Evolutionary conservation across 1,140 invertebrate genomes (phyloP), one percentile per base, ranked within the genome.

Genomic region (Zaprionus vittiger): DNA sequence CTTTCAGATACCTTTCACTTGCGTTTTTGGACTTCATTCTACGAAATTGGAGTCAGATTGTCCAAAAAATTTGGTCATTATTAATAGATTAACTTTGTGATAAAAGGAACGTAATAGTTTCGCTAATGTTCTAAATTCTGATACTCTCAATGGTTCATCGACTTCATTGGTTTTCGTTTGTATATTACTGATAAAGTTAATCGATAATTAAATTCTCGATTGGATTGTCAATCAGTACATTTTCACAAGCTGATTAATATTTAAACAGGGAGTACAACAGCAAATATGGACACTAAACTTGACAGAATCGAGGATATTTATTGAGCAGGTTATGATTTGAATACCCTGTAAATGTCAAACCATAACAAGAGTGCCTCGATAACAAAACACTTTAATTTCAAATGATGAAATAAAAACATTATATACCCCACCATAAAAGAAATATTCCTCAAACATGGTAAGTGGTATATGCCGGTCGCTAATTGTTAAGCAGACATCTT

Each of bases 321-420:
- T 77, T 84, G 70, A 69, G 70, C 63, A 72, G 70, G 74, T 81
- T 73, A 70, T 64, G 66, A 70, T 49, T 17, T 17, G 2, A 49
- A 31, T 20, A 24, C 20, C 20, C 20, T 24, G 22, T 5, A 11
- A 41, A n/a, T 14, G 15, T 5, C n/a, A 2, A 41, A 41, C 6
- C 0, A 41, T n/a, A 41, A 6, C 5, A 5, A 12, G 14, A 9
- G 9, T 34, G 31, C 9, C 31, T 34, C 31, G 38, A 5, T n/a
- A 6, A 1, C 41, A 11, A 17, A 20, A 9, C 41, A 34, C 31
- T 34, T 11, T 47, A 17, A 6, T 41, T 0, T 47, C 7, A 7
- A 47, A 17, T 20, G 2, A 15, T 37, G 24, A 26, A 26, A 12
- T 6, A 44, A 44, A 1, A 17, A 3, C 41, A 17, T 17, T 6